Evolutionary conservation across 2,797 vertebrate species (phyloP).

Genomic region (Peromyscus melanophrys): DNA sequence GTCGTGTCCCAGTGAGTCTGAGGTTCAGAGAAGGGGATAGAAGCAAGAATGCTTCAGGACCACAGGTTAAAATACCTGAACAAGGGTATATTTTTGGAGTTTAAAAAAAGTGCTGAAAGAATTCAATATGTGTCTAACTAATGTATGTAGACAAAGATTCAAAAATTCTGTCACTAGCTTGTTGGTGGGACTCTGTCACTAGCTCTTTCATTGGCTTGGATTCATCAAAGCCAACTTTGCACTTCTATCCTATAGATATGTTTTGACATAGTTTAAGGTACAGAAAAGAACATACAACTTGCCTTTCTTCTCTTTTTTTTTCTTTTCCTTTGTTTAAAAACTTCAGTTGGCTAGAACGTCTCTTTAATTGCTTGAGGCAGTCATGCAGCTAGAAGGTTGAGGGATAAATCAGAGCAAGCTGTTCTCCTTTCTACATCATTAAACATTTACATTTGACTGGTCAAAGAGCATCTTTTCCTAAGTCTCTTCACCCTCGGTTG

Average conservation of each 20-base stretch:
- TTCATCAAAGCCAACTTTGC: not conserved
- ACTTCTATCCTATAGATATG: not conserved
- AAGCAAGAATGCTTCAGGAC: not conserved
- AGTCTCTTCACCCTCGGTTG: constrained; percentile 38
- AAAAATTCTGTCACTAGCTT: not conserved
- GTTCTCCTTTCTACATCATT: constrained; percentile 62
- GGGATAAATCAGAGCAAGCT: constrained; percentile 64
- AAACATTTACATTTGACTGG: constrained; percentile 67
- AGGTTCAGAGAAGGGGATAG: not conserved
- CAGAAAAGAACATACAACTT: constrained; percentile 5
- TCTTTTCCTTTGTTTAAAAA: not conserved
- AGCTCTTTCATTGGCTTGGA: not conserved
- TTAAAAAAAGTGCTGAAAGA: constrained; percentile 51
- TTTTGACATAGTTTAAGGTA: not conserved
- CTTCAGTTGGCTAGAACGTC: constrained; percentile 43
- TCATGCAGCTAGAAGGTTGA: not conserved
- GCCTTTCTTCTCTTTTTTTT: not conserved
- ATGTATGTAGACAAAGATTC: not conserved
- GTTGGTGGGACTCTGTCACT: not conserved
- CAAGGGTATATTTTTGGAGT: not conserved
- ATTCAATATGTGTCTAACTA: not conserved
- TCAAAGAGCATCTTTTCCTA: constrained; percentile 33
- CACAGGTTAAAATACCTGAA: constrained; percentile 45
- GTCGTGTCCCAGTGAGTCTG: not conserved
- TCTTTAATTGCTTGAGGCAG: constrained; percentile 2